Evolutionary conservation across 2,797 vertebrate species (phyloP).

Genomic region (Spatula versicolor): DNA sequence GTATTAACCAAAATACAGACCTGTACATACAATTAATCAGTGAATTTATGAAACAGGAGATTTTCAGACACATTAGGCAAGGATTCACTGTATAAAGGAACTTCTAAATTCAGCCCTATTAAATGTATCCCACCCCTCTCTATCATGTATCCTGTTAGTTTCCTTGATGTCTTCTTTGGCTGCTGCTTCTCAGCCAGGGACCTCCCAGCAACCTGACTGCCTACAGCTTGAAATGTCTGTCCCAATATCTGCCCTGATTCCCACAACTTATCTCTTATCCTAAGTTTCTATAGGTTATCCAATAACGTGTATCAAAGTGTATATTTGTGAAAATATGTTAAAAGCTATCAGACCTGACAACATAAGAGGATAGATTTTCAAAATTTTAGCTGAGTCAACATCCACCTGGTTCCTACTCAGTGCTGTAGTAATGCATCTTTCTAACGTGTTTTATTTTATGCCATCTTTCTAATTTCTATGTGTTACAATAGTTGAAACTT

Average conservation of each 20-base stretch:
- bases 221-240: background rate
- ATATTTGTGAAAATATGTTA: background rate
- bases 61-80: background rate
- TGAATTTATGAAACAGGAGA: background rate
- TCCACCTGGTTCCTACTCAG: background rate
- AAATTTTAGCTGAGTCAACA: background rate
- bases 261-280: background rate
- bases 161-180: background rate
- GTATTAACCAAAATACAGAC: background rate
- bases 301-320: background rate
- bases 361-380: background rate
- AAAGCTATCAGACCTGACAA: background rate
- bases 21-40: background rate
- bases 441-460: background rate
- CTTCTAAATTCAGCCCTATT: background rate
- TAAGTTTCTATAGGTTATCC: background rate
- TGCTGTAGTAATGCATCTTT: background rate
- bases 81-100: background rate
- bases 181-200: background rate
- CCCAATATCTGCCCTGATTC: background rate
- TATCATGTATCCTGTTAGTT: background rate
- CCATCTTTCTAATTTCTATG: background rate
- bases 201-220: background rate
- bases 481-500: background rate
- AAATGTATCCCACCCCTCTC: background rate